phyloP scores from a whole-genome alignment of 2,113 vertebrate species.

The Chinchilla lanigera region DNA sequence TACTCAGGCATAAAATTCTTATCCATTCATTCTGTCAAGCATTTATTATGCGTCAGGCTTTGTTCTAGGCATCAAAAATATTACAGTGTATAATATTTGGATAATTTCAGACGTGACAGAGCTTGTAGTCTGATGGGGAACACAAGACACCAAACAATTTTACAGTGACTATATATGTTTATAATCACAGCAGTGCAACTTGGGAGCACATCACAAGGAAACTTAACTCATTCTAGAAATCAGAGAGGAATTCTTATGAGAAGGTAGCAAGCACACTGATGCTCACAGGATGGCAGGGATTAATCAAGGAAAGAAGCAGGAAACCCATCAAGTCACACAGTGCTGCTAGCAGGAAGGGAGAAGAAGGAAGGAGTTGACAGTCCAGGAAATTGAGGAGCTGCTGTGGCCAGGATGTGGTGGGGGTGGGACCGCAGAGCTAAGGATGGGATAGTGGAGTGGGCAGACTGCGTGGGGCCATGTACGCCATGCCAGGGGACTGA shows the following conservation, averaged over 20 bases:
- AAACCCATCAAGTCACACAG: neutral
- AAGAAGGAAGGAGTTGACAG: neutral
- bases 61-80: neutral
- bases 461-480: rapidly evolving
- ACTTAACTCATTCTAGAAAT: neutral
- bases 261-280: neutral
- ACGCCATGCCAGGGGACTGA: neutral
- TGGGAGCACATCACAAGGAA: neutral
- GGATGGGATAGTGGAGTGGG: neutral
- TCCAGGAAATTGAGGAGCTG: neutral
- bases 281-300: neutral
- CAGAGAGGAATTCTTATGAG: neutral
- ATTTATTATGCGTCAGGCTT: neutral
- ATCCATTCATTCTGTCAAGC: neutral
- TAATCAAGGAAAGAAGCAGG: neutral
- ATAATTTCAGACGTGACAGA: neutral
- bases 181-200: neutral
- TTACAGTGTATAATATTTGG: neutral
- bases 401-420: neutral
- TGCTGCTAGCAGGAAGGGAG: neutral
- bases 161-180: neutral
- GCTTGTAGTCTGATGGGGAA: neutral
- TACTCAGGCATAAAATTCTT: neutral
- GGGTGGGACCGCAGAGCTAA: neutral
- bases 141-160: neutral